Conservation (phyloP, 2,888 invertebrate species). For the Callimorpha dominula region DNA sequence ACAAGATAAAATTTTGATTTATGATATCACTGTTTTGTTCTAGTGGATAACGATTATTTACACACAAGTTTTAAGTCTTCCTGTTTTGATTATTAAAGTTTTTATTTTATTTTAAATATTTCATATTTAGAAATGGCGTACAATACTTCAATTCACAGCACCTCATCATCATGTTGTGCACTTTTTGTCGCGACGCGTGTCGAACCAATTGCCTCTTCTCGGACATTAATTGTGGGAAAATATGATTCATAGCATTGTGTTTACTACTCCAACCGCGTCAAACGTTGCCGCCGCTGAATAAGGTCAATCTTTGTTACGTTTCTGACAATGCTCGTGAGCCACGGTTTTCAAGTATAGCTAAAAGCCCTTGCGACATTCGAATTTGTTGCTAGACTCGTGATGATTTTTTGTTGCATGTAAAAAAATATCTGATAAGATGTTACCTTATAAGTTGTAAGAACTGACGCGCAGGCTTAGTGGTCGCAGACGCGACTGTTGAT, state of each 20-base stretch:
- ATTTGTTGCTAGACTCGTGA: constrained; percentile 16
- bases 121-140: constrained; percentile 1
- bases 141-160: constrained; percentile 21
- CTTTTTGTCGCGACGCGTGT: constrained; percentile 37
- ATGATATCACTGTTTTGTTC: not conserved
- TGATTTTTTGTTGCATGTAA: constrained; percentile 19
- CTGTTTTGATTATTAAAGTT: not conserved
- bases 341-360: constrained; percentile 29
- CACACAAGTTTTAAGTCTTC: not conserved
- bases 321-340: constrained; percentile 56
- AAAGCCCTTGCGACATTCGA: constrained; percentile 36
- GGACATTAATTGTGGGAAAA: constrained; percentile 66
- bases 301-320: constrained; percentile 73
- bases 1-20: not conserved
- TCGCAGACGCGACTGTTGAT: not conserved
- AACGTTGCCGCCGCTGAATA: constrained; percentile 68
- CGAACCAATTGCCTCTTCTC: constrained; percentile 53
- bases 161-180: constrained; percentile 30
- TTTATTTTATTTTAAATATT: not conserved
- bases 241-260: constrained; percentile 76
- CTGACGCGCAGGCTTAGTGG: not conserved
- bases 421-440: not conserved
- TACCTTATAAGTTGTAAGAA: not conserved
- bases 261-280: constrained; percentile 66
- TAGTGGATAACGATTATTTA: not conserved